phyloP scores from a whole-genome alignment of 2,888 invertebrate genomes.

The Aquatica leii region DNA sequence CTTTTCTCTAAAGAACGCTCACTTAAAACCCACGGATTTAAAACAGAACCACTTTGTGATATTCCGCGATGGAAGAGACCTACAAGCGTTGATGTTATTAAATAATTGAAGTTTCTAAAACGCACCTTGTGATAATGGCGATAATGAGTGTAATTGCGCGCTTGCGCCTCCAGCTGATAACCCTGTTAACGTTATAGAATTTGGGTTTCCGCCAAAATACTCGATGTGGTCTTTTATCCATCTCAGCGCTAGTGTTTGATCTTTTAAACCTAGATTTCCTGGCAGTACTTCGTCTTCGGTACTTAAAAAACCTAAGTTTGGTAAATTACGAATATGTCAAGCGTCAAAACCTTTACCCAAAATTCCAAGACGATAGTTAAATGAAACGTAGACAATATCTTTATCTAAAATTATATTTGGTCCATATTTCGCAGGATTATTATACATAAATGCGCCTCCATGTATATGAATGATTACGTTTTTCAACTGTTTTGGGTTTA shows the following conservation, averaged over 20 bases:
- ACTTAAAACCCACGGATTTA: conserved; percentile 67
- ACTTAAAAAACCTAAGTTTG: conserved; percentile 62
- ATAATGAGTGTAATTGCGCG: too few species aligned
- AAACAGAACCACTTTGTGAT: conserved; percentile 75
- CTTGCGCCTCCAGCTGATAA: too few species aligned
- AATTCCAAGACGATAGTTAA: conserved; percentile 76
- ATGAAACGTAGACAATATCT: conserved; percentile 71
- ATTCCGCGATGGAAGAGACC: conserved; percentile 70
- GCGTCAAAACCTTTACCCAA: conserved; percentile 70
- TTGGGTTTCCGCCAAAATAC: too few species aligned
- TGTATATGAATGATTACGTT: conserved; percentile 74
- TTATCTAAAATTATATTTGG: conserved; percentile 69
- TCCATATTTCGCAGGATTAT: conserved; percentile 64
- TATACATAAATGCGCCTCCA: conserved; percentile 76
- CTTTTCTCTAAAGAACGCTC: conserved; percentile 69
- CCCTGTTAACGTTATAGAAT: too few species aligned
- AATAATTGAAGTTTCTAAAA: too few species aligned
- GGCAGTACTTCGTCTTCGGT: too few species aligned
- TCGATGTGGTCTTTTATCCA: too few species aligned
- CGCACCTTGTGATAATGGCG: conserved; percentile 59
- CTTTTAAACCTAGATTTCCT: too few species aligned
- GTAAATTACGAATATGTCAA: too few species aligned
- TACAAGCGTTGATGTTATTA: too few species aligned
- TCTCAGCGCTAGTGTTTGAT: too few species aligned
- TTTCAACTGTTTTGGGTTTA: conserved; percentile 19